These are phyloP conservation scores for Acrobasis suavella DNA, from an alignment of 2,888 invertebrate genomes.

Conservation along the genomic window DNA sequence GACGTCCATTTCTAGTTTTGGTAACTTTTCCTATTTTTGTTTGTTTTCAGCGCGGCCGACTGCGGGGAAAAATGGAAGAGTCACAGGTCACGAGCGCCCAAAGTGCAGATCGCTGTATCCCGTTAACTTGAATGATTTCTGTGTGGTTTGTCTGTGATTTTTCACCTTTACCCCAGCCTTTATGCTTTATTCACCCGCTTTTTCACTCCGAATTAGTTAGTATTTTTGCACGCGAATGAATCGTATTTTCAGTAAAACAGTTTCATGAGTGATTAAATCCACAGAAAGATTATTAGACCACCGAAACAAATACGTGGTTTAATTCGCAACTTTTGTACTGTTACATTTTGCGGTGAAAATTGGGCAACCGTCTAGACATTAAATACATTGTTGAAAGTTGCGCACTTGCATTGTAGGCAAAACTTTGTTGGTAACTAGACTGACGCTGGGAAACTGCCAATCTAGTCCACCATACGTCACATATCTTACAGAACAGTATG, in stretches of 20 bases:
- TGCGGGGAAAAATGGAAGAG: conserved; percentile 54
- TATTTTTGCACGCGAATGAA: conserved; percentile 20
- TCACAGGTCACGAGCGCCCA: conserved; percentile 58
- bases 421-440: conserved; percentile 41
- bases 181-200: conserved; percentile 45
- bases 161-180: conserved; percentile 51
- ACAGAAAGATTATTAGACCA: conserved; percentile 16
- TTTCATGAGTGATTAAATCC: conserved; percentile 14
- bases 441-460: conserved; percentile 45
- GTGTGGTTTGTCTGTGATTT: conserved; percentile 63
- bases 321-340: conserved; percentile 7
- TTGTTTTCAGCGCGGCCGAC: conserved; percentile 21
- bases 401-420: conserved; percentile 29
- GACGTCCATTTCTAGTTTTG: conserved; percentile 19
- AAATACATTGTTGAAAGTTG: conserved; percentile 20
- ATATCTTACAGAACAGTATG: conserved; percentile 54
- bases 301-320: conserved; percentile 2
- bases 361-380: conserved; percentile 20
- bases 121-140: conserved; percentile 70
- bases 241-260: neutral
- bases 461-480: conserved; percentile 50
- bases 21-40: conserved; percentile 22
- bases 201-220: conserved; percentile 29
- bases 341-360: conserved; percentile 14
- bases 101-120: conserved; percentile 68